Conservation (phyloP, 2,797 vertebrate species). For the Rousettus madagascariensis region DNA sequence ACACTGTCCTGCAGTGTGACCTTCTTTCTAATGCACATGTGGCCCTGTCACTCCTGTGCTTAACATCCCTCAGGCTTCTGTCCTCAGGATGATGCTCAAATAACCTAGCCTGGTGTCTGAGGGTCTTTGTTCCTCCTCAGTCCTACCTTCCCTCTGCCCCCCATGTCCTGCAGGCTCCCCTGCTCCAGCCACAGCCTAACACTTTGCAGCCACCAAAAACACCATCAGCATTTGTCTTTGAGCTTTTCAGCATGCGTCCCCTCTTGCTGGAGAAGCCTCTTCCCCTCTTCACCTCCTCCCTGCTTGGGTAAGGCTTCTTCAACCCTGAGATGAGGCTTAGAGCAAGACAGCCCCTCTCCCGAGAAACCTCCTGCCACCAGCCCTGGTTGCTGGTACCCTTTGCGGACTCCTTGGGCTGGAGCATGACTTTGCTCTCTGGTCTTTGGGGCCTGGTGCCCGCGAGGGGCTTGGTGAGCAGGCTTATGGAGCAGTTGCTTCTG, state of each 20-base stretch:
- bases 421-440: not conserved
- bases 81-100: not conserved
- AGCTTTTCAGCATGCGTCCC: not conserved
- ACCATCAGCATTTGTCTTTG: not conserved
- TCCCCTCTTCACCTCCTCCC: not conserved
- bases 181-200: not conserved
- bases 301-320: not conserved
- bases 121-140: not conserved
- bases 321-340: not conserved
- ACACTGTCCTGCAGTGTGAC: not conserved
- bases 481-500: not conserved
- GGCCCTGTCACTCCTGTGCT: not conserved
- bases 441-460: not conserved
- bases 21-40: not conserved
- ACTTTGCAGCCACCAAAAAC: not conserved
- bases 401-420: not conserved
- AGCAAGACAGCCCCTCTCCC: not conserved
- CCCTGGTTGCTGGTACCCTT: not conserved
- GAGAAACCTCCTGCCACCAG: not conserved
- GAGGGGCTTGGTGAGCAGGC: not conserved
- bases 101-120: not conserved
- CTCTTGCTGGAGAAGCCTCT: not conserved
- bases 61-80: not conserved
- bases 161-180: not conserved
- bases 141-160: too few species aligned